These are phyloP conservation scores for Sprattus sprattus DNA, from an alignment of 2,113 vertebrate species.

Conservation along the genomic window DNA sequence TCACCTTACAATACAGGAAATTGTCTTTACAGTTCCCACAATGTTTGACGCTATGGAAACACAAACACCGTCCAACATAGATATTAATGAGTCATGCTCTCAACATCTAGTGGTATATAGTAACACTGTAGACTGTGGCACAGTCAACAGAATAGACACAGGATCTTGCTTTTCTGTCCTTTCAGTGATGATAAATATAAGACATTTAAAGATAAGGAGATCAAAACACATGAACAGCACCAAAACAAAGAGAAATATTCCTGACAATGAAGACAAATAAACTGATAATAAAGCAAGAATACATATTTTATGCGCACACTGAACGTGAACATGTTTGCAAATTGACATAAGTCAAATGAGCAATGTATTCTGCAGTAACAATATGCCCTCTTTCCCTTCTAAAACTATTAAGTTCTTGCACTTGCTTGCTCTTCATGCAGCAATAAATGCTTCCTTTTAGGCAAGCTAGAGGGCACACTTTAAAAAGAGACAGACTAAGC, in stretches of 20 bases:
- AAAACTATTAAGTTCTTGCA: conserved; percentile 27
- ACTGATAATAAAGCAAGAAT: not conserved
- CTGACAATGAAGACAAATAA: too few relatives aligned
- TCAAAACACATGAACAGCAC: not conserved
- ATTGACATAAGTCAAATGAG: not conserved
- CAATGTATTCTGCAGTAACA: not conserved
- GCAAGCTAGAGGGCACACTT: conserved; percentile 72
- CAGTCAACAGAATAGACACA: too few relatives aligned
- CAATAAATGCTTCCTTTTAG: conserved; percentile 53
- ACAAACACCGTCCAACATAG: too few relatives aligned
- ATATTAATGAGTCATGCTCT: too few relatives aligned
- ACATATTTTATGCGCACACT: not conserved
- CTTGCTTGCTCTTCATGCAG: conserved; percentile 28
- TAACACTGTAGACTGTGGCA: too few relatives aligned
- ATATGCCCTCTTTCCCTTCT: not conserved
- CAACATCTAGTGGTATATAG: too few relatives aligned
- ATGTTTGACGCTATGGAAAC: too few relatives aligned
- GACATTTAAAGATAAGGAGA: not conserved
- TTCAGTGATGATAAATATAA: not conserved
- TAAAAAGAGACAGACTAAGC: conserved; percentile 55
- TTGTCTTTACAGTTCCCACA: too few relatives aligned
- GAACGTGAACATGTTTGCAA: not conserved
- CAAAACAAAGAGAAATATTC: not conserved
- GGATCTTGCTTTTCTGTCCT: too few relatives aligned
- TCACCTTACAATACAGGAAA: too few relatives aligned